Conservation (phyloP, 2,113 vertebrate species). For the Drymodes brunneopygia region DNA sequence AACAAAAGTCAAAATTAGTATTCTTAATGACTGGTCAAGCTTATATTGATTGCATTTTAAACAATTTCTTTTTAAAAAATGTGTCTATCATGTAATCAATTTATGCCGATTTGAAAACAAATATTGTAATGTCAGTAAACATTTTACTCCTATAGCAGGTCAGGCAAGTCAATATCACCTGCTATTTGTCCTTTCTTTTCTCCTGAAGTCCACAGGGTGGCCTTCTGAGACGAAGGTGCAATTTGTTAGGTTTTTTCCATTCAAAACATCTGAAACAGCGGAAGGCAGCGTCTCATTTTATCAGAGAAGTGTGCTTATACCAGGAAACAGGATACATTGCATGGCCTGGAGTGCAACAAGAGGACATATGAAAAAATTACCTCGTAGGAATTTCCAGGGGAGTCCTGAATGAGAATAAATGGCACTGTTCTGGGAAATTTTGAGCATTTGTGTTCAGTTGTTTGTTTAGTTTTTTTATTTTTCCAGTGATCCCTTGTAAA, state of each 20-base stretch:
- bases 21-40: neutral
- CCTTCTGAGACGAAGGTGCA: neutral
- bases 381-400: neutral
- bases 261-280: neutral
- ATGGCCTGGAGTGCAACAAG: neutral
- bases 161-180: neutral
- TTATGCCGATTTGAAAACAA: neutral
- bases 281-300: neutral
- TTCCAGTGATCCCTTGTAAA: neutral
- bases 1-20: neutral
- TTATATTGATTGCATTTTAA: neutral
- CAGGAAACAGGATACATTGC: neutral
- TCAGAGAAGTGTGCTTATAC: neutral
- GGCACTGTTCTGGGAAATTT: neutral
- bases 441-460: neutral
- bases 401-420: neutral
- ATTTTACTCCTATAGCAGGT: neutral
- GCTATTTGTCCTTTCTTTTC: neutral
- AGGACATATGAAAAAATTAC: neutral
- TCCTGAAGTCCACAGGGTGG: neutral
- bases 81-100: neutral
- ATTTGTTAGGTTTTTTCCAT: neutral
- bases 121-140: neutral
- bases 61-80: neutral
- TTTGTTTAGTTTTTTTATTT: neutral